These are phyloP conservation scores for Mellivora capensis DNA, from an alignment of 2,113 vertebrate species.

Conservation along the genomic window DNA sequence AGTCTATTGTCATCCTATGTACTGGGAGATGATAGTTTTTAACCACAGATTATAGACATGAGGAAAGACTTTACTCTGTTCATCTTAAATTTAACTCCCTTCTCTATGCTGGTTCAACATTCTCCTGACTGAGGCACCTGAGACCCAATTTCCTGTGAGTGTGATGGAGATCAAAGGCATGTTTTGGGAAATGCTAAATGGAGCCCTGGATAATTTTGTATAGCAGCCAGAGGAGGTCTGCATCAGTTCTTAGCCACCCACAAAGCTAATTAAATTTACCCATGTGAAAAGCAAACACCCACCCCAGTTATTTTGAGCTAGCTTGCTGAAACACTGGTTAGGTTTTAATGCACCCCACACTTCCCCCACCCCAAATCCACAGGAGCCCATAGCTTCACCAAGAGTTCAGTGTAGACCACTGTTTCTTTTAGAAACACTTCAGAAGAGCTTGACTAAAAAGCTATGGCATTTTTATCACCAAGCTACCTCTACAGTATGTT, in stretches of 20 bases:
- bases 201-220: slow-evolving; percentile 41
- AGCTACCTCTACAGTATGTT: not conserved
- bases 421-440: not conserved
- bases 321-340: not conserved
- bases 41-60: not conserved
- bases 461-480: not conserved
- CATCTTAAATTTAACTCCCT: slow-evolving; percentile 5
- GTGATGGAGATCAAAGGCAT: not conserved
- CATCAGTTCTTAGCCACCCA: slow-evolving; percentile 50
- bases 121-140: not conserved
- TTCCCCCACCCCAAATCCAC: not conserved
- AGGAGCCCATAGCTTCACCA: not conserved
- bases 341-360: not conserved
- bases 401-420: not conserved
- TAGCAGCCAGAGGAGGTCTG: slow-evolving; percentile 15
- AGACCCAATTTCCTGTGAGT: not conserved
- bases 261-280: slow-evolving; percentile 72
- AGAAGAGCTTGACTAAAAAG: not conserved
- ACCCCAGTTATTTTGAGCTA: slow-evolving; percentile 62
- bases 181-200: slow-evolving; percentile 31
- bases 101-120: not conserved
- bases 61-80: not conserved
- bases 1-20: not conserved
- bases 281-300: slow-evolving; percentile 72
- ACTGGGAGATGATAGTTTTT: not conserved